Evolutionary conservation across 2,797 vertebrate genomes (phyloP).

Genomic region (Aselliscus stoliczkanus): DNA sequence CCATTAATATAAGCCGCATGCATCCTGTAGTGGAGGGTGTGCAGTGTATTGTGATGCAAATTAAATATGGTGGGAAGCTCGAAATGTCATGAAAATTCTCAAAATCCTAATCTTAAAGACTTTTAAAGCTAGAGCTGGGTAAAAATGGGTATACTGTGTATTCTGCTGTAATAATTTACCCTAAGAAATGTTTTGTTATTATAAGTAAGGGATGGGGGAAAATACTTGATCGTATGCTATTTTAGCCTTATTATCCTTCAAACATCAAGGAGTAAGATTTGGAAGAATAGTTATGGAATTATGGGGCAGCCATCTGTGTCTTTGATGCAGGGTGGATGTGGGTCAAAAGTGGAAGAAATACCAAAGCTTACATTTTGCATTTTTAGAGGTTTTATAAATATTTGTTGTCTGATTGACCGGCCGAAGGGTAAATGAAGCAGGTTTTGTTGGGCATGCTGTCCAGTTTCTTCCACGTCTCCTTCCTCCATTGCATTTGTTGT

Average conservation of each 20-base stretch:
- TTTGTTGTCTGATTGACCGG: background rate
- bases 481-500: background rate
- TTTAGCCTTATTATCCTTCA: conserved; percentile 19
- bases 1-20: conserved; percentile 64
- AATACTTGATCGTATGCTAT: conserved; percentile 65
- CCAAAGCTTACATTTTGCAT: background rate
- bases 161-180: conserved; percentile 71
- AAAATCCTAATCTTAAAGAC: conserved; percentile 41
- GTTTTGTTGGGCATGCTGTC: background rate
- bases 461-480: background rate
- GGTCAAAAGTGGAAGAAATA: background rate
- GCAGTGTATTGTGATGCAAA: conserved; percentile 71
- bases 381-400: background rate
- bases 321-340: background rate
- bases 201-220: conserved; percentile 47
- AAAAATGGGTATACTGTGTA: conserved; percentile 54
- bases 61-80: conserved; percentile 72
- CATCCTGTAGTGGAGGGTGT: conserved; percentile 53
- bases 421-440: background rate
- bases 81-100: background rate
- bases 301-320: background rate
- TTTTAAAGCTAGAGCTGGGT: conserved; percentile 67
- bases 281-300: conserved; percentile 15
- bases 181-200: conserved; percentile 78
- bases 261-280: conserved; percentile 58